Conservation (phyloP, 2,113 vertebrate species). For the Dasypus novemcinctus region DNA sequence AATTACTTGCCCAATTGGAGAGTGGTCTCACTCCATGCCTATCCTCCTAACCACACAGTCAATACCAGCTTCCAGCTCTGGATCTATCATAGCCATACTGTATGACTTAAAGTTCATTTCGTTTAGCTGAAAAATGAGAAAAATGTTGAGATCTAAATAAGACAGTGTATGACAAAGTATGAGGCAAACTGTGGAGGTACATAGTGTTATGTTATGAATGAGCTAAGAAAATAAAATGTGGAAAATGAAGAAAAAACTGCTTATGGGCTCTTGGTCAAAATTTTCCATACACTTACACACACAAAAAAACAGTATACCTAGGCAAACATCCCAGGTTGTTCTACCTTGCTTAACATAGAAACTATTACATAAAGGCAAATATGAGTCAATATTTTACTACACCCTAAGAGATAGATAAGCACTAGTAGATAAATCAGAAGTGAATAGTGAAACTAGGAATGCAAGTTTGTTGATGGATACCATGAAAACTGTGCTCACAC, state of each 20-base stretch:
- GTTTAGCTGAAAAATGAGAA: background rate
- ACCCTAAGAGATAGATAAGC: background rate
- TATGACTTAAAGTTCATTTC: background rate
- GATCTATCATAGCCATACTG: background rate
- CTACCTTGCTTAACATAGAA: slow-evolving; percentile 31
- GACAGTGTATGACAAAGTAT: background rate
- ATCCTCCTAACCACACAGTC: background rate
- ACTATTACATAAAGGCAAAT: background rate
- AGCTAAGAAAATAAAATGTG: background rate
- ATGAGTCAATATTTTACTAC: background rate
- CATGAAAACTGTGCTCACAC: background rate
- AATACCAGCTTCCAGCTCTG: background rate
- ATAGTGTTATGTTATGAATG: background rate
- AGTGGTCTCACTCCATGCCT: background rate
- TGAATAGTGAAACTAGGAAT: background rate
- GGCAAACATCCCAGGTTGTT: background rate
- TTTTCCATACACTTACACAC: background rate
- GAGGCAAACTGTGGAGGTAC: background rate
- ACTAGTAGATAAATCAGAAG: background rate
- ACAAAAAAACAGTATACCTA: background rate
- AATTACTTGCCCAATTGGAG: background rate
- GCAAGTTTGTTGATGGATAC: background rate
- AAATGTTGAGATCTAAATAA: background rate
- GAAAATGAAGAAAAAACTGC: background rate
- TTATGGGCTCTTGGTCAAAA: background rate